Evolutionary conservation across 2,888 invertebrate species (phyloP), one percentile per base, ranked within the genome.

Genomic region (Thecophora atra): DNA sequence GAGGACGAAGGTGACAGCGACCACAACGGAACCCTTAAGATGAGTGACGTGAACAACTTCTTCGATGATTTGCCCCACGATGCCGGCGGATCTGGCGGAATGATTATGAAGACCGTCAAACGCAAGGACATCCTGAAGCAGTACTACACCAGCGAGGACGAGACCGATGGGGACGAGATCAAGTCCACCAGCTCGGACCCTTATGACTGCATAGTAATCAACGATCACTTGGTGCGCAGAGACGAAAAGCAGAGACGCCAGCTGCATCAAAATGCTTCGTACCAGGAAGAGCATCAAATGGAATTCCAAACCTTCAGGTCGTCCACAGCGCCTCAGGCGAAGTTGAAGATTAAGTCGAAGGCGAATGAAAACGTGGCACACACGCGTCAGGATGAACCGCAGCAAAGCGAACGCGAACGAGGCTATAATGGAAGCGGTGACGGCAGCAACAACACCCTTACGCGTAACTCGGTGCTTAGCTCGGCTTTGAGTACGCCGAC

Each of bases 201-300:
- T 37, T 92, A 92, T 78, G 92, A 92, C 82, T 94, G 94, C 82
- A 94, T 95, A 77, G 92, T 95, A 68, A 93, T 95, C 30, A 93
- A 94, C 78, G 94, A 95, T 86, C 93, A 93, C 79, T 79, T 87
- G 60, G 87, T 86, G 72, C 84, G 82, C 68, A 83, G 82, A 84
- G 88, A 89, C 75, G 87, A 89, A 26, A 89, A 89, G 74, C 78
- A 81, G 1, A 78, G 81, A 68, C 77, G 82, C 4, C 81, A 83
- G 1, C 80, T 81, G 58, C 70, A 89, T 87, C 89, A 88, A 87
- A 75, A 86, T 87, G 77, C 77, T 28, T 76, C 79, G 17, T 79
- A 78, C 67, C 80, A 83, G 64, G 83, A 77, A 84, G 83, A 77
- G 84, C 88, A 83, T 69, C 84, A 90, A 88, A 81, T 89, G 84